Evolutionary conservation across 2,113 vertebrate genomes (phyloP).

Genomic region (Zapornia atra): DNA sequence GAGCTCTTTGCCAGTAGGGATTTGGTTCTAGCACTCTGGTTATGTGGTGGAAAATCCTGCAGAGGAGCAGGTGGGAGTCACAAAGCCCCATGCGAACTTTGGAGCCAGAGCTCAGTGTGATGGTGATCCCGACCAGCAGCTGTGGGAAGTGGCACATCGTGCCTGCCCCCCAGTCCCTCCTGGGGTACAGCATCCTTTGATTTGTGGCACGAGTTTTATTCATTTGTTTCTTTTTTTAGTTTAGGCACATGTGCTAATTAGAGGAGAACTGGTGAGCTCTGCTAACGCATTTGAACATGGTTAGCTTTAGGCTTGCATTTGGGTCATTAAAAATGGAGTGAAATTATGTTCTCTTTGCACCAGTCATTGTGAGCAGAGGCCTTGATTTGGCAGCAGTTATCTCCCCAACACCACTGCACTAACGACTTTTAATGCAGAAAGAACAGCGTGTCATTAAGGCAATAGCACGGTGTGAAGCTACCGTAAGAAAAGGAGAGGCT

Average conservation of each 20-base stretch:
- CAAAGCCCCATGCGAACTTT: not conserved
- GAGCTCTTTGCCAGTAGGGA: not conserved
- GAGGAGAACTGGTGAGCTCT: conserved; percentile 17
- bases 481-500: not conserved
- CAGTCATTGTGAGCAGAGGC: not conserved
- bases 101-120: not conserved
- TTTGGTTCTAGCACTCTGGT: not conserved
- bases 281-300: not conserved
- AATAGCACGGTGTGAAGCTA: not conserved
- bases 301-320: conserved; percentile 40
- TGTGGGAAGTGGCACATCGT: not conserved
- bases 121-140: not conserved
- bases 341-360: not conserved
- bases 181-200: not conserved
- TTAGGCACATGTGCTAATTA: not conserved
- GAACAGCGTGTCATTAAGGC: accelerated
- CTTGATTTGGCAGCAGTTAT: conserved; percentile 9
- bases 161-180: not conserved
- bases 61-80: not conserved
- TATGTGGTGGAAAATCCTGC: not conserved
- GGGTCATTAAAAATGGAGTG: conserved; percentile 23
- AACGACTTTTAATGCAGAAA: not conserved
- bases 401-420: not conserved
- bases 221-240: not conserved
- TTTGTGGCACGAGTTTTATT: not conserved